Evolutionary conservation across 1,140 invertebrate species (phyloP).

Genomic region (Sycophaga agraensis): DNA sequence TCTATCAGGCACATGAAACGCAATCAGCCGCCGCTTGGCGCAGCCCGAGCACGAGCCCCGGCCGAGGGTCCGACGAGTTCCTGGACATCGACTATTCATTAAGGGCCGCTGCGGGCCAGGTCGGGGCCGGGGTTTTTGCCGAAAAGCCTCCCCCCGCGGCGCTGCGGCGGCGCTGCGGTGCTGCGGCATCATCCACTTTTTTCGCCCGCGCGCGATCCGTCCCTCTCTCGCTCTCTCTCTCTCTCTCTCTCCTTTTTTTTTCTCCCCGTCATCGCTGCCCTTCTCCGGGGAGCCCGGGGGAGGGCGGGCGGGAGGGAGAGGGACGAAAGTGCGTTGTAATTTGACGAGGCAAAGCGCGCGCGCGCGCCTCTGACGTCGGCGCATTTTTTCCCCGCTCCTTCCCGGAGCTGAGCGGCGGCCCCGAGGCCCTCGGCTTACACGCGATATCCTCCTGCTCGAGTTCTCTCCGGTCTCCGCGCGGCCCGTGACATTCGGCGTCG

Average conservation of each 20-base stretch:
- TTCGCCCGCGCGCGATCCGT: too few species aligned
- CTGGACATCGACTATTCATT: neutral
- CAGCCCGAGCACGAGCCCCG: neutral
- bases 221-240: too few species aligned
- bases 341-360: conserved; percentile 17
- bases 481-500: conserved; percentile 15
- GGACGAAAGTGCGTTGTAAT: conserved; percentile 22
- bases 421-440: too few species aligned
- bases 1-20: too few species aligned
- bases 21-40: too few species aligned
- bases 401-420: neutral
- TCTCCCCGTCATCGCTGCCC: neutral
- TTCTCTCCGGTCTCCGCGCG: neutral
- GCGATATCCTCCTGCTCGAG: neutral
- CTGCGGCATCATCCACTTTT: neutral
- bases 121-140: too few species aligned
- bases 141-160: too few species aligned
- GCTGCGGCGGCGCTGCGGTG: too few species aligned
- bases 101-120: too few species aligned
- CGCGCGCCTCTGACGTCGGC: conserved; percentile 14
- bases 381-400: neutral
- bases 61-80: neutral
- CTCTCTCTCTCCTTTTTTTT: neutral
- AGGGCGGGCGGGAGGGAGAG: neutral
- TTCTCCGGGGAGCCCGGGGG: neutral